phyloP scores from a whole-genome alignment of 2,888 invertebrate species.

The Chymomyza amoena region DNA sequence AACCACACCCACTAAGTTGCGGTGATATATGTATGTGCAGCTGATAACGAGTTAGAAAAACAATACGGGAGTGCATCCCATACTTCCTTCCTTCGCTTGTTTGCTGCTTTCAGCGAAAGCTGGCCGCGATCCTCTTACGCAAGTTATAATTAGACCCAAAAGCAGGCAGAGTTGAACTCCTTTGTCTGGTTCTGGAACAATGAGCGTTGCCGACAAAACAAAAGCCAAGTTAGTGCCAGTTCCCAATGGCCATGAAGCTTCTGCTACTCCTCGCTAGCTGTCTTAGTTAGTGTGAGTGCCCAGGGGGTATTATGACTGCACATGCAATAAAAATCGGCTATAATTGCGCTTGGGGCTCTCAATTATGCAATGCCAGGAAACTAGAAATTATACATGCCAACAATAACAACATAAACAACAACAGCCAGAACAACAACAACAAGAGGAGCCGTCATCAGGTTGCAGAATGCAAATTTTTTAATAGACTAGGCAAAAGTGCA shows the following conservation, averaged over 20 bases:
- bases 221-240: neutral
- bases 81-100: neutral
- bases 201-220: slow-evolving; percentile 22
- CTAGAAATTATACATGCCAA: slow-evolving; percentile 37
- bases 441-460: slow-evolving; percentile 10
- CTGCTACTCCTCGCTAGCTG: neutral
- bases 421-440: slow-evolving; percentile 3
- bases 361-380: slow-evolving; percentile 59
- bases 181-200: neutral
- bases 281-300: neutral
- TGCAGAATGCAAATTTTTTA: slow-evolving; percentile 41
- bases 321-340: slow-evolving; percentile 66
- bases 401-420: slow-evolving; percentile 6
- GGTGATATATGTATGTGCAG: slow-evolving; percentile 44
- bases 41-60: slow-evolving; percentile 32
- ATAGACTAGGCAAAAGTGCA: slow-evolving; percentile 6
- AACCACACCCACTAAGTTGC: slow-evolving; percentile 40
- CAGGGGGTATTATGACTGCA: slow-evolving; percentile 27
- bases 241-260: slow-evolving; percentile 19
- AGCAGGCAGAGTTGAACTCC: neutral
- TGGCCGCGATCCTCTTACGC: neutral
- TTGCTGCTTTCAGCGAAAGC: neutral
- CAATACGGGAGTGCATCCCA: neutral
- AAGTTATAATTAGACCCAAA: neutral
- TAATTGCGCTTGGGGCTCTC: slow-evolving; percentile 62